phyloP scores from a whole-genome alignment of 1,140 invertebrate genomes.

The Lycorma delicatula region DNA sequence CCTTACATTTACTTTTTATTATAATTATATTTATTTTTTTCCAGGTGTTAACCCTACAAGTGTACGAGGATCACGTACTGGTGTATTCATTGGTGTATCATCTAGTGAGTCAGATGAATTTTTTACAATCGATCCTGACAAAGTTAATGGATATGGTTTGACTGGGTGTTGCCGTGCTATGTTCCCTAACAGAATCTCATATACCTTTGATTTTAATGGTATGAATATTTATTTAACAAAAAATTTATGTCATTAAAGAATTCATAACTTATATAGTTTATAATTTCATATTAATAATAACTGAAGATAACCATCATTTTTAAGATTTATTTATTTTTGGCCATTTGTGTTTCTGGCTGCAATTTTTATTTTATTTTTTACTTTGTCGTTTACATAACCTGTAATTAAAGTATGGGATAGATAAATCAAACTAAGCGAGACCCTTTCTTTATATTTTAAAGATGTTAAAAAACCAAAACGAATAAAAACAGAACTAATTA shows the following conservation, averaged over 20 bases:
- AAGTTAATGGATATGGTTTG: constrained; percentile 83
- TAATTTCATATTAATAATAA: constrained; percentile 23
- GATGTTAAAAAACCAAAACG: too few species aligned
- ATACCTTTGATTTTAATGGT: constrained; percentile 78
- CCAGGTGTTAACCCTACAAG: constrained; percentile 66
- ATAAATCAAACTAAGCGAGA: too few species aligned
- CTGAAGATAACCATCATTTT: background rate
- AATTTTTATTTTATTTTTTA: too few species aligned
- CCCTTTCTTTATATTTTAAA: too few species aligned
- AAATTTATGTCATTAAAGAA: background rate
- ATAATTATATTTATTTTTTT: too few species aligned
- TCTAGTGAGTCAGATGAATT: constrained; percentile 76
- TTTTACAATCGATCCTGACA: constrained; percentile 63
- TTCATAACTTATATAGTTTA: background rate
- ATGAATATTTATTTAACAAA: background rate
- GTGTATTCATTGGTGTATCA: constrained; percentile 85
- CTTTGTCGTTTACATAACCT: too few species aligned
- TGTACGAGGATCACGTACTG: constrained; percentile 74
- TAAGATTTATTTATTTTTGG: background rate
- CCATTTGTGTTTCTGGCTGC: too few species aligned
- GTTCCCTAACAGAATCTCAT: constrained; percentile 94
- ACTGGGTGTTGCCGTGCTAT: constrained; percentile 88
- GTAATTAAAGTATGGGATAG: too few species aligned
- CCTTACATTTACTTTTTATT: too few species aligned
- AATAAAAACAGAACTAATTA: too few species aligned